phyloP scores from a whole-genome alignment of 2,113 vertebrate genomes.

The Amphilophus citrinellus region DNA sequence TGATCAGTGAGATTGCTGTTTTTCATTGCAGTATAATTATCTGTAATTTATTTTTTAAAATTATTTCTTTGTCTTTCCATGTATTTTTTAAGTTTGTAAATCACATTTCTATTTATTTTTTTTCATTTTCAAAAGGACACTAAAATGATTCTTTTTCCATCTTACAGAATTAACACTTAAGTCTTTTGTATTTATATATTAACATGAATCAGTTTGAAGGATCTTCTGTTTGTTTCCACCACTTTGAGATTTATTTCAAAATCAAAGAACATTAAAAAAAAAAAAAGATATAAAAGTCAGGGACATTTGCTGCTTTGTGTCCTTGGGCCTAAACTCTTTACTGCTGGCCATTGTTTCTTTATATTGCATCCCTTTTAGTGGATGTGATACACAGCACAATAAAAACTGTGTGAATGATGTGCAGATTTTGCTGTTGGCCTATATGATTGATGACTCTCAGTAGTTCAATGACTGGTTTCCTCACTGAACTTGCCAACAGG shows the following conservation, averaged over 20 bases:
- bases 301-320: neutral
- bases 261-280: constrained; percentile 5
- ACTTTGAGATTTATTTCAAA: constrained; percentile 4
- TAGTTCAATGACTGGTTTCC: constrained; percentile 20
- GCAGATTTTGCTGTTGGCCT: neutral
- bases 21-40: constrained; percentile 36
- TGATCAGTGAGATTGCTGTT: neutral
- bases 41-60: constrained; percentile 36
- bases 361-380: neutral
- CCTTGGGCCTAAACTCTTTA: constrained; percentile 9
- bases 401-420: neutral
- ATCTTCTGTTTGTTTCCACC: constrained; percentile 4
- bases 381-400: neutral
- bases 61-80: neutral
- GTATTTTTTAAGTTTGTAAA: neutral
- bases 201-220: neutral
- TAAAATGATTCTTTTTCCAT: neutral
- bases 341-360: neutral
- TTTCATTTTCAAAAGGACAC: neutral
- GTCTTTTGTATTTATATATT: neutral
- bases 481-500: constrained; percentile 15
- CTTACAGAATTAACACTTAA: neutral
- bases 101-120: neutral
- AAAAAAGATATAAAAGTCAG: constrained; percentile 2
- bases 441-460: constrained; percentile 10